Percentiles rank a stretch among this genome's conserved stretches.
phyloP scores from a whole-genome alignment of 1,140 invertebrate genomes.

The Cyrtorhinus lividipennis region DNA sequence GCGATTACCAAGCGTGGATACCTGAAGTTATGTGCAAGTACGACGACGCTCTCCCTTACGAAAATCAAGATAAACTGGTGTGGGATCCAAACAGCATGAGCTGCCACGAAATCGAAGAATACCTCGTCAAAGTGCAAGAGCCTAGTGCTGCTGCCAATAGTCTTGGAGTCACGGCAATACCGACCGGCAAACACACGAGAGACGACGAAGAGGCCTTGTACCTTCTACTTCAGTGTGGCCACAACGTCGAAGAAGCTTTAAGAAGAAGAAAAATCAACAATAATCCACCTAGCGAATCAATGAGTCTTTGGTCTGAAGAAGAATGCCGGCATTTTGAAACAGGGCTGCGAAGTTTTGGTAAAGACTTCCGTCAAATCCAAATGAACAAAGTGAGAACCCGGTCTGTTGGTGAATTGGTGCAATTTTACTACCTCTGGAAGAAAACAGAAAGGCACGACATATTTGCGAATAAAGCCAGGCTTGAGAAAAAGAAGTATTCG shows the following conservation, averaged over 20 bases:
- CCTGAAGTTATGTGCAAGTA: slow-evolving; percentile 71
- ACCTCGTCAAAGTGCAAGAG: slow-evolving; percentile 53
- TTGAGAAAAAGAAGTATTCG: slow-evolving; percentile 78
- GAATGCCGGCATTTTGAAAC: slow-evolving; percentile 95
- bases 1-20: slow-evolving; percentile 84
- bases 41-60: slow-evolving; percentile 84
- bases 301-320: slow-evolving; percentile 91
- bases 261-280: slow-evolving; percentile 67
- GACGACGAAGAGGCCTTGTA: slow-evolving; percentile 93
- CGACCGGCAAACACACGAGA: slow-evolving; percentile 61
- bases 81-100: slow-evolving; percentile 75
- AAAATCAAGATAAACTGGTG: slow-evolving; percentile 88
- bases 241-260: slow-evolving; percentile 85
- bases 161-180: slow-evolving; percentile 43
- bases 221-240: slow-evolving; percentile 81
- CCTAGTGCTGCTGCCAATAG: slow-evolving; percentile 31
- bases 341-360: slow-evolving; percentile 80
- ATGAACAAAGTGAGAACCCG: slow-evolving; percentile 85
- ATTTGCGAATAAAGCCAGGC: slow-evolving; percentile 65
- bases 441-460: slow-evolving; percentile 92
- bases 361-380: slow-evolving; percentile 91
- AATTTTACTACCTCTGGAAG: slow-evolving; percentile 99
- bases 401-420: slow-evolving; percentile 91
- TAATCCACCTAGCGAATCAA: slow-evolving; percentile 50
- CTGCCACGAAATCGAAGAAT: slow-evolving; percentile 63